phyloP scores from a whole-genome alignment of 2,888 invertebrate genomes.

The Hirtodrosophila alboralis region DNA sequence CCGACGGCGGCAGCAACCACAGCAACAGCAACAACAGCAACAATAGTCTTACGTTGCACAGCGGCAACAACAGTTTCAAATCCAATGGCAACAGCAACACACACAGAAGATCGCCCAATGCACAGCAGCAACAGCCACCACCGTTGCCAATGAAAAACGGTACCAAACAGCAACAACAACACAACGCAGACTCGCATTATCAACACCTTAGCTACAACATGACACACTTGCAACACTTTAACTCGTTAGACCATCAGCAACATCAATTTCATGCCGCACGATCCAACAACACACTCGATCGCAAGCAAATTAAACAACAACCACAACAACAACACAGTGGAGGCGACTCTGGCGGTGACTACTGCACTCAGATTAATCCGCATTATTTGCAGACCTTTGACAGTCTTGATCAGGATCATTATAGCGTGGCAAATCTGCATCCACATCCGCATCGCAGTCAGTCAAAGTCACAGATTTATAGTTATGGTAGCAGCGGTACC shows the following conservation, averaged over 20 bases:
- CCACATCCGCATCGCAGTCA: slow-evolving; percentile 77
- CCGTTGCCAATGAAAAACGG: slow-evolving; percentile 79
- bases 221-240: slow-evolving; percentile 71
- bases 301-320: slow-evolving; percentile 49
- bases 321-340: slow-evolving; percentile 26
- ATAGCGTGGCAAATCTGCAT: slow-evolving; percentile 76
- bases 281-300: slow-evolving; percentile 74
- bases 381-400: slow-evolving; percentile 82
- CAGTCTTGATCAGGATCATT: slow-evolving; percentile 81
- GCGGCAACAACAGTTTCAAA: slow-evolving; percentile 71
- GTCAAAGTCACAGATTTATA: slow-evolving; percentile 82
- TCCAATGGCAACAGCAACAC: slow-evolving; percentile 68
- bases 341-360: slow-evolving; percentile 55
- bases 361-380: slow-evolving; percentile 80
- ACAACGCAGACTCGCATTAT: slow-evolving; percentile 64
- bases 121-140: slow-evolving; percentile 69
- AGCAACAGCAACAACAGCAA: slow-evolving; percentile 60
- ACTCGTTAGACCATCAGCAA: slow-evolving; percentile 72
- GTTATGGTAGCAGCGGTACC: slow-evolving; percentile 76
- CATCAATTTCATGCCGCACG: slow-evolving; percentile 47
- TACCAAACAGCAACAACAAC: slow-evolving; percentile 50
- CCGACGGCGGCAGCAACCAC: slow-evolving; percentile 53
- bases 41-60: slow-evolving; percentile 64
- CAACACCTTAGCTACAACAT: slow-evolving; percentile 66
- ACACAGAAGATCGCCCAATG: slow-evolving; percentile 54